Conservation (phyloP, 2,797 vertebrate genomes). For the Tinamus major region DNA sequence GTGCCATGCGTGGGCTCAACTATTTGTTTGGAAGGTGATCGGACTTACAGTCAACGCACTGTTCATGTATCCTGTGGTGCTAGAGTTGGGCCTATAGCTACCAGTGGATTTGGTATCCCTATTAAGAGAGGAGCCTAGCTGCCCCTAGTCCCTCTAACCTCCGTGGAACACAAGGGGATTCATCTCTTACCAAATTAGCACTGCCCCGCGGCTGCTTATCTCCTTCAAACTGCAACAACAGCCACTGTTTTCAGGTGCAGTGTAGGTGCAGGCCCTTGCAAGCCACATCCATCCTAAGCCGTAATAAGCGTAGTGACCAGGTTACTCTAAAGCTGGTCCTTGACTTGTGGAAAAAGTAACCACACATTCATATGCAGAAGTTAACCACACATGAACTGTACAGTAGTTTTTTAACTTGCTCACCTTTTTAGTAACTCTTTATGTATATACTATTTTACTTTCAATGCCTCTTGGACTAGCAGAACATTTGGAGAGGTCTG, state of each 20-base stretch:
- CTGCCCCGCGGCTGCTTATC: no score
- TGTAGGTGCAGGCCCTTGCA: rapidly evolving
- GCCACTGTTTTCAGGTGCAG: not conserved
- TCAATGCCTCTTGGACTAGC: not conserved
- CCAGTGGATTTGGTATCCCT: no score
- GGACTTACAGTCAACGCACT: no score
- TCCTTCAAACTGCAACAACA: not conserved
- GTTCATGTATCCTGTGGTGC: no score
- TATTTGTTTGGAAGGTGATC: no score
- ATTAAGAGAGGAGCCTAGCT: no score
- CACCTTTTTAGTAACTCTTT: not conserved
- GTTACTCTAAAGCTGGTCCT: not conserved
- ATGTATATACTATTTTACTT: not conserved
- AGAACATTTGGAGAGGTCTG: no score
- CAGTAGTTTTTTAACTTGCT: not conserved
- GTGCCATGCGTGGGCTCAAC: no score
- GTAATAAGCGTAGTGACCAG: not conserved
- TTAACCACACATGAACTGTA: not conserved
- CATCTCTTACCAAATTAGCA: no score
- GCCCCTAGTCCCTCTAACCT: no score
- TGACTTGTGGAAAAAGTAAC: not conserved
- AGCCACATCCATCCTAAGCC: not conserved
- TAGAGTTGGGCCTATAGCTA: no score
- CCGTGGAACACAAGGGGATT: no score
- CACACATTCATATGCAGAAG: not conserved